Evolutionary conservation across 2,888 invertebrate species (phyloP).

Genomic region (Plebejus argus): DNA sequence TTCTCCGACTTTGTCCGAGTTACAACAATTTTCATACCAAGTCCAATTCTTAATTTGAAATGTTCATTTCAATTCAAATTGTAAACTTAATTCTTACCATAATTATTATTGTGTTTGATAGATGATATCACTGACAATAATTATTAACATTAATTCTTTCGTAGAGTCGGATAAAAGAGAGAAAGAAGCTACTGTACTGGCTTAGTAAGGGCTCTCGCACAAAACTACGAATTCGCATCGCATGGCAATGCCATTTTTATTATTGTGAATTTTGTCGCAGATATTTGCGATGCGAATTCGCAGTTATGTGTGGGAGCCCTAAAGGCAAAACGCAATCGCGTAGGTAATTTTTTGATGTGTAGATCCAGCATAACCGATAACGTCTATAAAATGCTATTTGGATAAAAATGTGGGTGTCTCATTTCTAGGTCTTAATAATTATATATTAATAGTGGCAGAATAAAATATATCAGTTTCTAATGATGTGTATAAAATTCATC

Average conservation of each 20-base stretch:
- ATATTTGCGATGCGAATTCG: no score
- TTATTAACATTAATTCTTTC: not conserved
- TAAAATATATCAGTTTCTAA: constrained; percentile 19
- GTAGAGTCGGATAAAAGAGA: not conserved
- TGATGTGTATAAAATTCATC: constrained; percentile 25
- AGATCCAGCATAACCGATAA: not conserved
- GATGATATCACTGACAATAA: not conserved
- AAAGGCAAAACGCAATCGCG: not conserved
- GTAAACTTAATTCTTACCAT: not conserved
- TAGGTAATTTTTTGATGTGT: not conserved
- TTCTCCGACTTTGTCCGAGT: not conserved
- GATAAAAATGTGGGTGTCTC: not conserved
- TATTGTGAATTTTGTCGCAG: no score
- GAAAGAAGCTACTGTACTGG: not conserved
- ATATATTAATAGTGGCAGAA: not conserved
- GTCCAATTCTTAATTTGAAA: not conserved
- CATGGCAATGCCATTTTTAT: no score
- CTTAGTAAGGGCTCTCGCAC: no score
- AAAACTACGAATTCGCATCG: no score
- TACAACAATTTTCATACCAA: not conserved
- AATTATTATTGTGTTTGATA: not conserved
- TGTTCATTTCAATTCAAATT: not conserved
- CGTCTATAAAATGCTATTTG: not conserved
- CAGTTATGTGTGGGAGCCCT: no score
- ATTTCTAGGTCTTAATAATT: not conserved